Percentiles rank a stretch among this genome's conserved stretches.
Evolutionary conservation across 2,888 invertebrate species (phyloP).

Genomic region (Chaetogeoica ovagalla): DNA sequence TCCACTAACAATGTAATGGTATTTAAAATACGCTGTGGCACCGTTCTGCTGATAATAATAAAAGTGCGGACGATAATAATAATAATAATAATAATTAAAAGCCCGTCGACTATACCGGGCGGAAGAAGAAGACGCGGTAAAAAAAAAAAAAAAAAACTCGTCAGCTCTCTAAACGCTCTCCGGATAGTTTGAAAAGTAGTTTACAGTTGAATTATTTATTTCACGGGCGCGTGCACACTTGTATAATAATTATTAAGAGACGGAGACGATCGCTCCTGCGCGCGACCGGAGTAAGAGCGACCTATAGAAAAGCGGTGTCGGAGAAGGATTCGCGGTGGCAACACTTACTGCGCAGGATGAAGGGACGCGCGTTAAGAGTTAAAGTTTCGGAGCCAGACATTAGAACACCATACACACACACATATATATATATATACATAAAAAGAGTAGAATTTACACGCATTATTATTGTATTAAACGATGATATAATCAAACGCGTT

Average conservation of each 20-base stretch:
- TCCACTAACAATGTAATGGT: too few species aligned
- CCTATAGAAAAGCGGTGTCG: too few species aligned
- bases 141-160: not conserved
- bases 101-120: not conserved
- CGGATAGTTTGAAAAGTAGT: conserved; percentile 34
- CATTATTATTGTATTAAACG: not conserved
- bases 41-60: too few species aligned
- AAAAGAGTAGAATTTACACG: conserved; percentile 15
- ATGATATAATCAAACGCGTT: not conserved
- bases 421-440: too few species aligned
- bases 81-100: conserved; percentile 13
- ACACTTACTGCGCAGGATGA: too few species aligned
- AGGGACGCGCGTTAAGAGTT: not conserved
- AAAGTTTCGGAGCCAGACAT: conserved; percentile 24
- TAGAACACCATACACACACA: not conserved
- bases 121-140: too few species aligned
- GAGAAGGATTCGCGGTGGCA: not conserved
- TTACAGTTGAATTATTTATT: conserved; percentile 44
- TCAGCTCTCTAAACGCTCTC: conserved; percentile 6
- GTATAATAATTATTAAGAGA: not conserved
- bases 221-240: not conserved
- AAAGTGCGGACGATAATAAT: not conserved
- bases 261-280: too few species aligned
- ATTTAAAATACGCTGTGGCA: too few species aligned
- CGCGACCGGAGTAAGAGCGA: too few species aligned